Conservation (phyloP, 2,888 invertebrate species). For the Digitonthophagus gazella region DNA sequence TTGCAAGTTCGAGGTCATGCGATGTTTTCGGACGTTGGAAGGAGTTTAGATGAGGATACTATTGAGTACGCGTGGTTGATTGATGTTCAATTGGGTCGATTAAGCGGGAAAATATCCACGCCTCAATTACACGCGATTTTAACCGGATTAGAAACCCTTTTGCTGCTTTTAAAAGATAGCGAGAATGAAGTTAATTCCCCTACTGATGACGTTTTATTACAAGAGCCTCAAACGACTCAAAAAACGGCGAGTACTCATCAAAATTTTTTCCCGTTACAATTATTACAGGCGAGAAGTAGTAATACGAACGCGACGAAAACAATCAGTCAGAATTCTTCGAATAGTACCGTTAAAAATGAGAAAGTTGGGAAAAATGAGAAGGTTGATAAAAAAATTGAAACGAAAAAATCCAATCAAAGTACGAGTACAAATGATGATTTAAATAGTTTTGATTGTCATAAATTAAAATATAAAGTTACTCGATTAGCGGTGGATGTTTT, state of each 20-base stretch:
- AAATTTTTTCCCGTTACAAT: constrained; percentile 35
- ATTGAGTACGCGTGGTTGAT: constrained; percentile 97
- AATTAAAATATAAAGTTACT: constrained; percentile 88
- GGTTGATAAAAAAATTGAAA: constrained; percentile 25
- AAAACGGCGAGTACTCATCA: constrained; percentile 34
- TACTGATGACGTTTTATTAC: constrained; percentile 31
- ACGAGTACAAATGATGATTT: constrained; percentile 33
- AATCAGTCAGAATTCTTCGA: constrained; percentile 18
- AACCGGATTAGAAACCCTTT: constrained; percentile 84
- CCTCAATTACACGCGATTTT: constrained; percentile 87
- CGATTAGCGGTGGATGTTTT: constrained; percentile 85
- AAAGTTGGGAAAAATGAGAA: constrained; percentile 25
- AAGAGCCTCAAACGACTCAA: constrained; percentile 31
- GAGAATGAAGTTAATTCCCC: constrained; percentile 90
- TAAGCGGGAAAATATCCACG: constrained; percentile 86
- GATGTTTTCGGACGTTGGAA: constrained; percentile 91
- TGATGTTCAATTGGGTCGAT: constrained; percentile 89
- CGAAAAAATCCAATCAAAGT: constrained; percentile 20
- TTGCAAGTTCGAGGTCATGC: constrained; percentile 91
- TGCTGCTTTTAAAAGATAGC: constrained; percentile 79
- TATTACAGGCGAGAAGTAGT: constrained; percentile 35
- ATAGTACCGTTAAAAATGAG: constrained; percentile 21
- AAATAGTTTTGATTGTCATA: constrained; percentile 42
- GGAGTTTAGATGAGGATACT: constrained; percentile 89
- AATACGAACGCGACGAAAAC: constrained; percentile 25